Evolutionary conservation across 2,797 vertebrate genomes (phyloP), one percentile per base, ranked within the genome.

Genomic region (Orestias chungarensis): DNA sequence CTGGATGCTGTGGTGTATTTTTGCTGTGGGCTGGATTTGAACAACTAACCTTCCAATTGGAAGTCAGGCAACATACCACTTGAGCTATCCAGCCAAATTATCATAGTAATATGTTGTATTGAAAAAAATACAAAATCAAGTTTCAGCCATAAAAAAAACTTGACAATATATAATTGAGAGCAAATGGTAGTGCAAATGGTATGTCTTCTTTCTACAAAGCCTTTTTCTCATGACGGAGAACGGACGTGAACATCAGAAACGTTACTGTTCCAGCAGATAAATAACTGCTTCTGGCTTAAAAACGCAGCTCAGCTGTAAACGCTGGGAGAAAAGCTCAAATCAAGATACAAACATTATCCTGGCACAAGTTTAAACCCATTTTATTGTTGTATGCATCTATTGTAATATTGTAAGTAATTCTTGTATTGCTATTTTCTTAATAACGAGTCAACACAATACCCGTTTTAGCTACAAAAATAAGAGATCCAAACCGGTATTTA

Each of bases 141-240:
- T n/a, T n/a, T n/a, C n/a, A n/a, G n/a, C n/a, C n/a, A n/a, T n/a
- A 64, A 33, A 82, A 70, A 23, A 46, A 47, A 79, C 11, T 55
- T 40, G 2, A 33, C 23, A 40, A n/a, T n/a, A n/a, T n/a, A n/a
- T n/a, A n/a, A n/a, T n/a, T n/a, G n/a, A n/a, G n/a, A n/a, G n/a
- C n/a, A n/a, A n/a, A n/a, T n/a, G n/a, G n/a, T n/a, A n/a, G n/a
- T n/a, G n/a, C n/a, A n/a, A 33, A 57, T 20, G 17, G 18, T 57
- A 20, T 6, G 20, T 57, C 33, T 57, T 57, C 8, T 3, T 57
- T 31, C 29, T 9, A 35, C 2, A 57, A 18, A 35, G 55, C 15
- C 29, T 31, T n/a, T 20, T 6, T 23, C 3, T 18, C 44, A 66
- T n/a, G n/a, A n/a, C n/a, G n/a, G n/a, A n/a, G n/a, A n/a, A n/a